Evolutionary conservation across 2,797 vertebrate genomes (phyloP).

Genomic region (Benthosema pterotum): DNA sequence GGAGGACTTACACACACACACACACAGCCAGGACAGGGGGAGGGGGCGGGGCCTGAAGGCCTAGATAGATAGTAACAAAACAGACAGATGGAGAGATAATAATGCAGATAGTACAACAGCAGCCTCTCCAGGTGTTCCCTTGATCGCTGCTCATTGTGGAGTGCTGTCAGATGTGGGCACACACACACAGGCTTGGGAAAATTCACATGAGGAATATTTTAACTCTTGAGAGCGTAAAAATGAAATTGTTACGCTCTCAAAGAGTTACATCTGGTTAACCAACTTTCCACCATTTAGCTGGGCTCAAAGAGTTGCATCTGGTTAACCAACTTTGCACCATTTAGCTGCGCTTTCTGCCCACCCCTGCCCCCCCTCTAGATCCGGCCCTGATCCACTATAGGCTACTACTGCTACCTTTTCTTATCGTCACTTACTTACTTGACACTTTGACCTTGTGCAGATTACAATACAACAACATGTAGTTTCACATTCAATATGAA

Average conservation of each 20-base stretch:
- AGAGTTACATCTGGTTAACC: too few species aligned
- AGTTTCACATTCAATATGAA: constrained; percentile 13
- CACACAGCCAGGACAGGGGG: too few species aligned
- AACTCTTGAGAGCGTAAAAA: too few species aligned
- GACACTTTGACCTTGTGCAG: constrained; percentile 38
- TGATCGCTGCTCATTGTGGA: background rate
- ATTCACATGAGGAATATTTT: too few species aligned
- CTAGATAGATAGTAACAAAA: background rate
- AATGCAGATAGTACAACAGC: constrained; percentile 38
- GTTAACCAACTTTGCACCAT: too few species aligned
- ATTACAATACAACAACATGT: constrained; percentile 36
- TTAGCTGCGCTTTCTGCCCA: too few species aligned
- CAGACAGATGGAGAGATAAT: constrained; percentile 33
- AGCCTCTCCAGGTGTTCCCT: constrained; percentile 41
- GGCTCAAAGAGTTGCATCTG: too few species aligned
- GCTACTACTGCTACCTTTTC: constrained; percentile 34
- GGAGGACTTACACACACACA: too few species aligned
- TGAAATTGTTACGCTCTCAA: too few species aligned
- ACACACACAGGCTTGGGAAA: too few species aligned
- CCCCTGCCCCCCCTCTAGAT: too few species aligned
- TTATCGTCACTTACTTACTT: constrained; percentile 55
- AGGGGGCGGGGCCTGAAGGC: background rate
- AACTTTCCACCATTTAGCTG: too few species aligned
- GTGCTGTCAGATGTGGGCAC: constrained; percentile 11
- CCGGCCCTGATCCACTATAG: constrained; percentile 3